Conservation (phyloP, 2,888 invertebrate species). For the Athrips mouffetella region DNA sequence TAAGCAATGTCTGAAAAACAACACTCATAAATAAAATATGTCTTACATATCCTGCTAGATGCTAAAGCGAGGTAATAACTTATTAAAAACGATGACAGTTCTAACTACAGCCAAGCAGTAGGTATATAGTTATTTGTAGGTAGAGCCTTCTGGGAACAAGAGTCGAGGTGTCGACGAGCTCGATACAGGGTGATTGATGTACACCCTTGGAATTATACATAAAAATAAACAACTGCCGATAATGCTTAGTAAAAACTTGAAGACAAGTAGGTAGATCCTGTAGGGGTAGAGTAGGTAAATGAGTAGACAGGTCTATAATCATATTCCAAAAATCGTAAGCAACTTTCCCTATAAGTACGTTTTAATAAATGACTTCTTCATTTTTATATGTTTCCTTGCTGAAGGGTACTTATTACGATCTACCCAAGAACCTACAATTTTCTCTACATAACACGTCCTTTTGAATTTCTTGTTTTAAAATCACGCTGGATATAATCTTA, state of each 20-base stretch:
- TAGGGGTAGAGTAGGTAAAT: too few relatives aligned
- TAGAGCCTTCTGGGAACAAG: slow-evolving; percentile 13
- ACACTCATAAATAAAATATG: slow-evolving; percentile 1
- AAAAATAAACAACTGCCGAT: neutral
- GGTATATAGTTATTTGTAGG: slow-evolving; percentile 5
- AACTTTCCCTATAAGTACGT: too few relatives aligned
- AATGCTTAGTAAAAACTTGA: neutral
- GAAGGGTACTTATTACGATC: neutral
- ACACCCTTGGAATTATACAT: slow-evolving; percentile 4
- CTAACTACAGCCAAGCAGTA: slow-evolving; percentile 14
- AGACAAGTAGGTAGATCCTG: neutral
- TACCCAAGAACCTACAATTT: neutral
- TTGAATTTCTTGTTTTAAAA: slow-evolving; percentile 12
- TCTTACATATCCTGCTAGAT: neutral
- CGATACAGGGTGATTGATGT: slow-evolving; percentile 18
- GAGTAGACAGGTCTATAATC: too few relatives aligned
- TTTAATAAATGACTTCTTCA: too few relatives aligned
- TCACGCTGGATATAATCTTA: slow-evolving; percentile 16
- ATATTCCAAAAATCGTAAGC: too few relatives aligned
- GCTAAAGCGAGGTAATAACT: slow-evolving; percentile 12
- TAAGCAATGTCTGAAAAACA: too few relatives aligned
- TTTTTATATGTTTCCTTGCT: too few relatives aligned
- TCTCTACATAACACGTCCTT: slow-evolving; percentile 8
- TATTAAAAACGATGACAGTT: slow-evolving; percentile 30
- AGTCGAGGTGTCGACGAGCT: slow-evolving; percentile 17